These are phyloP conservation scores for Urocynchramus pylzowi DNA, from an alignment of 2,113 vertebrate species.

Conservation along the genomic window DNA sequence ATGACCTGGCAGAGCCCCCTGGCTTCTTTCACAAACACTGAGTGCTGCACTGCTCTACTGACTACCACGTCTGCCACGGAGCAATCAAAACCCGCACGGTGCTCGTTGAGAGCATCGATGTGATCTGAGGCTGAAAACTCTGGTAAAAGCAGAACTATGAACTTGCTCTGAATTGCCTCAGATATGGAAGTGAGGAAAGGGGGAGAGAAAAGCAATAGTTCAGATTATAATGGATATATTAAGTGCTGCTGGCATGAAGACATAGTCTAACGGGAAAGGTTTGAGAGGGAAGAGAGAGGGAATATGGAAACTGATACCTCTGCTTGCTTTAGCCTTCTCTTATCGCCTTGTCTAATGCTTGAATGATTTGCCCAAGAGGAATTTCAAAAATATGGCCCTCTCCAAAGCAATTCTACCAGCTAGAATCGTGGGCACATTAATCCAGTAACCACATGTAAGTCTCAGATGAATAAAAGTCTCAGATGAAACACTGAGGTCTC, in stretches of 20 bases:
- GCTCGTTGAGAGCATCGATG: background rate
- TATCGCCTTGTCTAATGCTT: background rate
- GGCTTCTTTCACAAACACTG: background rate
- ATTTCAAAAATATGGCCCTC: background rate
- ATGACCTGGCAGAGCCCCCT: background rate
- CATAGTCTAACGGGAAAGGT: background rate
- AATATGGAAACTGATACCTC: background rate
- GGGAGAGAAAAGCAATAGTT: background rate
- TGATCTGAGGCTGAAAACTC: background rate
- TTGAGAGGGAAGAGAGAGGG: background rate
- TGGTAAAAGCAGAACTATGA: background rate
- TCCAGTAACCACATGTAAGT: background rate
- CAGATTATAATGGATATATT: background rate
- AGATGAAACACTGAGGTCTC: background rate
- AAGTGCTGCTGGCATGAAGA: background rate
- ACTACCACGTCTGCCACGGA: fast-evolving
- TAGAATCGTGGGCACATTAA: background rate
- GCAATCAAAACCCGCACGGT: fast-evolving
- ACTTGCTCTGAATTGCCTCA: background rate
- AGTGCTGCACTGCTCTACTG: background rate
- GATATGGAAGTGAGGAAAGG: background rate
- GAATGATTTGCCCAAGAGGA: background rate
- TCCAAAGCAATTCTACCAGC: background rate
- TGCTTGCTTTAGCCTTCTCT: background rate
- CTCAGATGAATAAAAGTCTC: background rate